Evolutionary conservation across 2,888 invertebrate species (phyloP).

Genomic region (Drosophila kanekoi): DNA sequence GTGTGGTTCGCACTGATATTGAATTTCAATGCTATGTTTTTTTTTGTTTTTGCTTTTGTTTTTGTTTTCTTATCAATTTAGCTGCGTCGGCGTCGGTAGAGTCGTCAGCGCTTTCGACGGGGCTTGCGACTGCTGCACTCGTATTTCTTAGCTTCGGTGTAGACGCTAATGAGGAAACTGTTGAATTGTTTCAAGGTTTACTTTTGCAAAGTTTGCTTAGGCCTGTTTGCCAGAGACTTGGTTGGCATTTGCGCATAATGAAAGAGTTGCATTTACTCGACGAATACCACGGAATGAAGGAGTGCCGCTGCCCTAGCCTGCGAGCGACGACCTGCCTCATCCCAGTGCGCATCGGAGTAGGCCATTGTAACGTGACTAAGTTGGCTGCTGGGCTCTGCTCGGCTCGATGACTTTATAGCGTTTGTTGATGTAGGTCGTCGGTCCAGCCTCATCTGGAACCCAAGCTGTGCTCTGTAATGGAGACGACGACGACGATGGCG

Average conservation of each 20-base stretch:
- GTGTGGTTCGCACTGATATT: slow-evolving; percentile 77
- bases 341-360: slow-evolving; percentile 51
- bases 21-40: slow-evolving; percentile 67
- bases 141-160: slow-evolving; percentile 32
- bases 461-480: slow-evolving; percentile 44
- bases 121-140: slow-evolving; percentile 15
- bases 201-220: slow-evolving; percentile 69
- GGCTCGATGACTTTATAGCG: slow-evolving; percentile 57
- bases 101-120: slow-evolving; percentile 23
- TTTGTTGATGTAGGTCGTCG: slow-evolving; percentile 76
- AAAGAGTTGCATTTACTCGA: slow-evolving; percentile 72
- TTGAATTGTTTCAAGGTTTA: slow-evolving; percentile 79
- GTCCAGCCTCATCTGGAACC: slow-evolving; percentile 17
- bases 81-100: slow-evolving; percentile 17
- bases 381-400: slow-evolving; percentile 41
- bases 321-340: not conserved
- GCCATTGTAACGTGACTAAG: slow-evolving; percentile 67
- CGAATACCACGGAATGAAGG: slow-evolving; percentile 51
- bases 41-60: too few species aligned
- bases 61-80: slow-evolving; percentile 55
- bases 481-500: slow-evolving; percentile 27
- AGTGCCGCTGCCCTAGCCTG: slow-evolving; percentile 36
- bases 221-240: slow-evolving; percentile 67
- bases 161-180: slow-evolving; percentile 74
- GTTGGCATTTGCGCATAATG: slow-evolving; percentile 68